Evolutionary conservation across 2,113 vertebrate genomes (phyloP), one percentile per base, ranked within the genome.

Genomic region (Hypocryptadius cinnamomeus): DNA sequence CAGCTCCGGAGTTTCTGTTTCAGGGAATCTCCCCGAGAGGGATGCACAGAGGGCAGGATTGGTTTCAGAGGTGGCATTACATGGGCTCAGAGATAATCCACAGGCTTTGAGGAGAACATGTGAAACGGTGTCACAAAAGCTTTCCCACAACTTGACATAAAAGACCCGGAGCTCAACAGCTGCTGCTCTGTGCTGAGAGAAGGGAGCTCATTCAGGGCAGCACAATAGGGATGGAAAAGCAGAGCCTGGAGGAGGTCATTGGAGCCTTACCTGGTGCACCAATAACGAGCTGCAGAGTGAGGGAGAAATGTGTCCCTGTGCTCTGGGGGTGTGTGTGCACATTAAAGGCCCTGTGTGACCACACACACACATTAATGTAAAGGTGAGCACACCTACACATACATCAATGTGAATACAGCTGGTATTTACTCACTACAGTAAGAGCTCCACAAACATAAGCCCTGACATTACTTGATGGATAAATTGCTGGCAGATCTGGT

Each of bases 91-190:
- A 97, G 96, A 96, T 98, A 97, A 98, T 98, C 96, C 96, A 88
- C 65, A n/a, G 69, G 87, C 94, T 97, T 97, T 97, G 97, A 96
- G 96, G 94, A 96, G 94, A 94, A 97, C 93, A 97, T 97, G 98
- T 97, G 98, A 98, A 98, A 97, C 54, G 95, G 93, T 95, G 96
- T 94, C 94, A 94, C 87, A 33, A 74, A 95, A 96, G 96, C 97
- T 97, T 98, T 98, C 98, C 98, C 98, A 98, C 97, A 96, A 97
- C 96, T 96, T 94, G 96, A 94, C 97, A 98, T 96, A 98, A 98
- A 98, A 97, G 96, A 23, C 87, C 94, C 37, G 1, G 94, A 93
- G 97, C 96, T 92, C 94, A 94, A 98, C 98, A 98, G 98, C 98
- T 98, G 98, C 97, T 97, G 94, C 91, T 61, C 95, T 74, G 95